Evolutionary conservation across 2,113 vertebrate genomes (phyloP), one percentile per base, ranked within the genome.

Genomic region (Ammodytes marinus): DNA sequence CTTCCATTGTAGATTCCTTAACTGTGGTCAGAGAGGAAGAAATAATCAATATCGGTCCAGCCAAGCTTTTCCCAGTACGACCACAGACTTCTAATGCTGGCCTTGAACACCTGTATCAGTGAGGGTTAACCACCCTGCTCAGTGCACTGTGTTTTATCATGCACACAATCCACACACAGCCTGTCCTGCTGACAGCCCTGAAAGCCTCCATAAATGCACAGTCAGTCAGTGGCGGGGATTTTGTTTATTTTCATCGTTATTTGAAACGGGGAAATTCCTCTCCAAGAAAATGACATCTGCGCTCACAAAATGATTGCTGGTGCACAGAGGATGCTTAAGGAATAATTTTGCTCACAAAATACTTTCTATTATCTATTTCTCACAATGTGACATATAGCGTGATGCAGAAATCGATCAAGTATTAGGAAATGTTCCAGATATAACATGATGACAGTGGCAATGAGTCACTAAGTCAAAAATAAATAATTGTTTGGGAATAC

Each of bases 201-300:
- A 15, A 52, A 54, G 53, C 61, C 60, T 67, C 47, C 42, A 27
- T 47, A 43, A 72, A 68, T 49, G 67, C 71, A 76, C n/a, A n/a
- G n/a, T n/a, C 47, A 80, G 13, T 75, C 71, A 79, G 71, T 14
- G 10, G 52, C 8, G 65, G 37, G 52, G 42, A 10, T 59, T 70
- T 53, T 75, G 74, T 82, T 66, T 8, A 53, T 10, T 43, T 58
- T 75, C 14, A 15, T n/a, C 66, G 59, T 77, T 71, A 77, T 77
- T 61, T 54, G 67, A 70, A 52, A 39, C 40, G 10, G n/a, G 37
- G 2, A 15, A 54, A n/a, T 35, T 40, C 70, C 8, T 46, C n/a
- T 45, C 9, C n/a, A 14, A 6, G n/a, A 63, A 54, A 63, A 42
- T n/a, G 27, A 49, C 45, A 15, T 27, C 17, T 43, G 47, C 37